Evolutionary conservation across 2,888 invertebrate species (phyloP).

Genomic region (Eupsilia transversa): DNA sequence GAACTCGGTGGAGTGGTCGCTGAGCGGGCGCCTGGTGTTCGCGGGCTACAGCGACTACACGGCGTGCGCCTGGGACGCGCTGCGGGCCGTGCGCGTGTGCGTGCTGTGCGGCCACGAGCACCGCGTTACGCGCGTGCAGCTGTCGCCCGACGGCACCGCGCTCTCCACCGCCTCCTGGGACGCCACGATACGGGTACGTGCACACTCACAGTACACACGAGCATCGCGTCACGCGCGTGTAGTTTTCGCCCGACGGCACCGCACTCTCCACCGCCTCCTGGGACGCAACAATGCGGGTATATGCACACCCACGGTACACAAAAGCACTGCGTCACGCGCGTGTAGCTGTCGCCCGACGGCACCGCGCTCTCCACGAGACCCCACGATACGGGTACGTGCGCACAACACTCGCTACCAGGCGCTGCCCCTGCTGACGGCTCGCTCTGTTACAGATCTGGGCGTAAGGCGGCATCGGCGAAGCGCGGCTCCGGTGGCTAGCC

Average conservation of each 20-base stretch:
- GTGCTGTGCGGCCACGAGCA: conserved; percentile 99
- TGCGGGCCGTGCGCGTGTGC: conserved; percentile 97
- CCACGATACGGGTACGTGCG: too few species aligned
- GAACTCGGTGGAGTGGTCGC: conserved; percentile 99
- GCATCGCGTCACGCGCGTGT: conserved; percentile 97
- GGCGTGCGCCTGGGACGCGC: conserved; percentile 99
- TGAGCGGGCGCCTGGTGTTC: conserved; percentile 98
- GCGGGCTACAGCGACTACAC: conserved; percentile 99
- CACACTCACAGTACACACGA: conserved; percentile 91
- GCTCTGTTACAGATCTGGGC: conserved; percentile 76
- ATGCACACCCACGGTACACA: conserved; percentile 84
- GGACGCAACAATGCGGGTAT: conserved; percentile 93
- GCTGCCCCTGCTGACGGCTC: conserved; percentile 24
- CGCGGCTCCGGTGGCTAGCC: not conserved
- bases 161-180: conserved; percentile 99
- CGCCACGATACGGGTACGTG: conserved; percentile 90
- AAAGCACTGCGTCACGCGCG: conserved; percentile 98
- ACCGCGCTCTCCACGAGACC: conserved; percentile 90
- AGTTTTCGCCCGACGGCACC: conserved; percentile 99
- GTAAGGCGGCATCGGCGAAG: conserved; percentile 49
- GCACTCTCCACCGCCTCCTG: conserved; percentile 90
- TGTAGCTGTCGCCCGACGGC: conserved; percentile 86
- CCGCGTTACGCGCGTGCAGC: conserved; percentile 96
- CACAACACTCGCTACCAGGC: conserved; percentile 82
- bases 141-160: conserved; percentile 99